A percentile compares a stretch with the other conserved stretches of the same genome.
Conservation (phyloP, 2,113 vertebrate species). For the Zosterops lateralis region DNA sequence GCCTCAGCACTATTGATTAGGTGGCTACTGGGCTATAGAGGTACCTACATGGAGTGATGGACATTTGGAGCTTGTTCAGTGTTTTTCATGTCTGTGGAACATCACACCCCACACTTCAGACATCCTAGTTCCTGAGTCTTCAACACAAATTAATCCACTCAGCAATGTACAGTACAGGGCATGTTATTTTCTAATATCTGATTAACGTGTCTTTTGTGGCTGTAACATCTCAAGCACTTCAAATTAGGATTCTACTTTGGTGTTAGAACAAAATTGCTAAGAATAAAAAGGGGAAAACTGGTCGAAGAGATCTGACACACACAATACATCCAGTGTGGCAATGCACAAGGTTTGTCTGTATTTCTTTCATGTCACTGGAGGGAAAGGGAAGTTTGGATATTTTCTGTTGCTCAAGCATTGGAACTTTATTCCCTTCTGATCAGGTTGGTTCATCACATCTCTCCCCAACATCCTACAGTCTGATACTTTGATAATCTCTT, state of each 20-base stretch:
- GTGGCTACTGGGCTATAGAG: neutral
- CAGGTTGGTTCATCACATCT: neutral
- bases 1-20: neutral
- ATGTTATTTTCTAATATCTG: neutral
- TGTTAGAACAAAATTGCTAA: neutral
- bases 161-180: neutral
- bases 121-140: neutral
- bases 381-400: neutral
- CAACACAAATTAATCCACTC: neutral
- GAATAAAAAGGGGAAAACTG: neutral
- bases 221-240: neutral
- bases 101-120: neutral
- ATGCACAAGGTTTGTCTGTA: neutral
- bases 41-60: rapidly evolving
- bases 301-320: neutral
- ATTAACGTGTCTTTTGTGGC: neutral
- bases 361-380: neutral
- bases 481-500: neutral
- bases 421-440: neutral
- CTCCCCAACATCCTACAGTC: neutral
- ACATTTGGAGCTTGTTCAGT: neutral
- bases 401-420: neutral
- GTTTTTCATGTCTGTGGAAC: neutral
- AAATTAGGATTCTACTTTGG: neutral
- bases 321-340: too few species aligned